These are phyloP conservation scores for Etheostoma cragini DNA, from an alignment of 2,113 vertebrate species.

Conservation along the genomic window DNA sequence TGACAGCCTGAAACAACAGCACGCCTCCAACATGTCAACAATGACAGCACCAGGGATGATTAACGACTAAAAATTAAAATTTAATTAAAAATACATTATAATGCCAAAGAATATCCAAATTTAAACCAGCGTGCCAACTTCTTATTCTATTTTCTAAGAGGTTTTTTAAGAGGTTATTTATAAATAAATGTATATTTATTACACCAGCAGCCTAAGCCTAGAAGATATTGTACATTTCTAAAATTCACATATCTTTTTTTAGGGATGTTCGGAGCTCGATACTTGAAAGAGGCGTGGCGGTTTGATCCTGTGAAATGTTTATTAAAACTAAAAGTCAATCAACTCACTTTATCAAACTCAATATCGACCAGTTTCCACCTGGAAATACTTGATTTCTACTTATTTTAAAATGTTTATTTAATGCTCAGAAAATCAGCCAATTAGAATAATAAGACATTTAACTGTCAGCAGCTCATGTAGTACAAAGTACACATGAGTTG, in stretches of 20 bases:
- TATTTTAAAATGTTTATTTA: constrained; percentile 15
- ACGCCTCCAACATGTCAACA: not conserved
- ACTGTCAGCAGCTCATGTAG: not conserved
- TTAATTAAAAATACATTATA: not conserved
- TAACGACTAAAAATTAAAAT: not conserved
- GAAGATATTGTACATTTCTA: not conserved
- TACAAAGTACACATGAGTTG: constrained; percentile 20
- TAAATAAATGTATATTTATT: not conserved
- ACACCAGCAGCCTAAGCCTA: constrained; percentile 14
- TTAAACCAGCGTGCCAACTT: not conserved
- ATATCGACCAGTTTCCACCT: not conserved
- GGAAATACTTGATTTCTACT: constrained; percentile 44
- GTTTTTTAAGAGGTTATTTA: not conserved
- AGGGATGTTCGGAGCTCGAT: not conserved
- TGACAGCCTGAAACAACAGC: not conserved
- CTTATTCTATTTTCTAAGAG: not conserved
- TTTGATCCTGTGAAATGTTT: constrained; percentile 11
- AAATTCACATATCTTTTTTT: not conserved
- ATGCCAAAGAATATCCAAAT: not conserved
- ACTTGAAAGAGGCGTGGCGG: constrained; percentile 22
- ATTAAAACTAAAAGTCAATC: not conserved
- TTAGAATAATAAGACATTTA: not conserved
- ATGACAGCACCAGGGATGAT: not conserved
- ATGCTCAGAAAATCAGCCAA: not conserved
- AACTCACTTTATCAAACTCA: not conserved